Conservation (phyloP, 1,140 invertebrate species). For the Ooceraea biroi region DNA sequence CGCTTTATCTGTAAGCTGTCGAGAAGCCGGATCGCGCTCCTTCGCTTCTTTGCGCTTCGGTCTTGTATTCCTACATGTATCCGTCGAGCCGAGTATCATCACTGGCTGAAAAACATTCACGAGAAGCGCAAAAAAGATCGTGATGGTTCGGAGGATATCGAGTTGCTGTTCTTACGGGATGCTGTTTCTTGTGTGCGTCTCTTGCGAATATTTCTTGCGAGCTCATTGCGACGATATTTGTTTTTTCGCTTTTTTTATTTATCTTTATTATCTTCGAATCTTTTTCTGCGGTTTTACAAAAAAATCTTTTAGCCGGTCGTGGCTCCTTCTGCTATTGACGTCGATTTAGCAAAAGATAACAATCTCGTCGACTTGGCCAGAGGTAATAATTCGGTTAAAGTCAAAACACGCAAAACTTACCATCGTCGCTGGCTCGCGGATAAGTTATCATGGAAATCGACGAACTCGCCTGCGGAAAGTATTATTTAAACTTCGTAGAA, state of each 20-base stretch:
- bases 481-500: constrained; percentile 15
- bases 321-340: too few species aligned
- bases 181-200: constrained; percentile 23
- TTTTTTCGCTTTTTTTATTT: too few species aligned
- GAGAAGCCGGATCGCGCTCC: constrained; percentile 43
- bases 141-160: constrained; percentile 34
- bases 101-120: not conserved
- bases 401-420: constrained; percentile 30
- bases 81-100: too few species aligned
- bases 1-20: constrained; percentile 40
- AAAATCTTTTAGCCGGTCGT: constrained; percentile 6
- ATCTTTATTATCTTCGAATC: too few species aligned
- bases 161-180: constrained; percentile 38
- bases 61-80: not conserved
- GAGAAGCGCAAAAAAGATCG: constrained; percentile 4
- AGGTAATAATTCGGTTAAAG: constrained; percentile 37
- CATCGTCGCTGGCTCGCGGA: not conserved
- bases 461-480: constrained; percentile 8
- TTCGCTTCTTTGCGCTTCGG: constrained; percentile 6
- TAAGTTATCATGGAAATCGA: constrained; percentile 39
- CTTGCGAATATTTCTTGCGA: constrained; percentile 30
- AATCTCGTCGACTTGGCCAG: constrained; percentile 11
- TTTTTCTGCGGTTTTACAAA: not conserved
- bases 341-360: too few species aligned
- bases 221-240: constrained; percentile 26